Evolutionary conservation across 1,140 invertebrate genomes (phyloP).

Genomic region (Trichomalopsis sarcophagae): DNA sequence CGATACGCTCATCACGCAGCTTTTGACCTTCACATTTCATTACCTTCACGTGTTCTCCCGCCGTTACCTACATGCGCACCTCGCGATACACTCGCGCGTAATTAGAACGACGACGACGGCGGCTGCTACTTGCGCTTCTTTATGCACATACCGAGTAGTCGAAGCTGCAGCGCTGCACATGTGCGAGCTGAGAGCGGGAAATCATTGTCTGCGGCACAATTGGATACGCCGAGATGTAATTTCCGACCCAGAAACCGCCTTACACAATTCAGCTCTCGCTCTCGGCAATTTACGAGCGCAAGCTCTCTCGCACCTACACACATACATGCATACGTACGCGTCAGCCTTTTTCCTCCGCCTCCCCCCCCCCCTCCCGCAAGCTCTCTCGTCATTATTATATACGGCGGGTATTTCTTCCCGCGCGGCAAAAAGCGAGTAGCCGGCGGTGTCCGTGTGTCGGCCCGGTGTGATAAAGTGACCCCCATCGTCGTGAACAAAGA

Average conservation of each 20-base stretch:
- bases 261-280: constrained; percentile 22
- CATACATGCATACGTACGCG: neutral
- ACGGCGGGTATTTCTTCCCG: neutral
- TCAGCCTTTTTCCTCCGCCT: neutral
- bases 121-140: constrained; percentile 26
- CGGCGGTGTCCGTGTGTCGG: too few relatives aligned
- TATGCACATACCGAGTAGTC: neutral
- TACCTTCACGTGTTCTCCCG: neutral
- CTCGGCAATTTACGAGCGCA: constrained; percentile 26
- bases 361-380: neutral
- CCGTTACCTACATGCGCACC: neutral
- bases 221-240: constrained; percentile 47
- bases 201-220: constrained; percentile 40
- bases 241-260: constrained; percentile 48
- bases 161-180: neutral
- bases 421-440: neutral
- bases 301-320: neutral
- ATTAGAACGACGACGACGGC: neutral
- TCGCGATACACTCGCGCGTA: neutral
- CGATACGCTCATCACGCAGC: neutral
- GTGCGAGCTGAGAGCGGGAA: neutral
- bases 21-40: neutral
- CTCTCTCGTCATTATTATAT: neutral
- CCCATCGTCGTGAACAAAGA: neutral
- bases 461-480: neutral